Evolutionary conservation across 2,888 invertebrate species (phyloP), one percentile per base, ranked within the genome.

Genomic region (Zele albiditarsus): DNA sequence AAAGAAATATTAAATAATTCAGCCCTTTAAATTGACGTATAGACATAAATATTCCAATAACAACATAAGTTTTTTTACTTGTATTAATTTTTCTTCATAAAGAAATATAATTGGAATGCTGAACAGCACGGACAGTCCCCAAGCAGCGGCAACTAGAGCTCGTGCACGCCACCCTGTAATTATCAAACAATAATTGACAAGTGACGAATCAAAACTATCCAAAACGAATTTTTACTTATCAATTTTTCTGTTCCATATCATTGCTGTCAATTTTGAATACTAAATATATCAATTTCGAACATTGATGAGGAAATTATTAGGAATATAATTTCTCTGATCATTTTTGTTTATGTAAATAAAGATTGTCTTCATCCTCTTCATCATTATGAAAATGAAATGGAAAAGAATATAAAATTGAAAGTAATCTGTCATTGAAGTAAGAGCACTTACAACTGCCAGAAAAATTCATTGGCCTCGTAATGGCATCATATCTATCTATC

Each of bases 381-480:
- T n/a, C n/a, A n/a, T n/a, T n/a, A n/a, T n/a, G 31, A 27, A 65
- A 65, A 38, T 3, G 33, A 3, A 65, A 16, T 28, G 14, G 20
- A 33, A 25, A 27, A 10, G 38, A 8, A 6, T 25, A n/a, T 16
- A 31, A 23, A 38, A 14, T 12, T 46, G 25, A 63, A 53, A 2
- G 57, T 42, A 53, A 53, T 53, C 20, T 14, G n/a, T 16, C 20
- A n/a, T 25, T 28, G 14, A 46, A 57, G 33, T 46, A 25, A 57
- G 20, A 69, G 77, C 88, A 95, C 97, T 95, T 91, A 97, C 97
- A 97, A 88, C 97, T 96, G 85, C 96, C 96, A 71, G 96, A 96
- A 90, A 97, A 97, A 90, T 97, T 97, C 96, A 97, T 96, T 0
- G 97, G 97, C 90, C 96, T 95, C 16, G 96, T 96, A 86, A 97